Evolutionary conservation across 1,140 invertebrate genomes (phyloP).

Genomic region (Eriocheir sinensis): DNA sequence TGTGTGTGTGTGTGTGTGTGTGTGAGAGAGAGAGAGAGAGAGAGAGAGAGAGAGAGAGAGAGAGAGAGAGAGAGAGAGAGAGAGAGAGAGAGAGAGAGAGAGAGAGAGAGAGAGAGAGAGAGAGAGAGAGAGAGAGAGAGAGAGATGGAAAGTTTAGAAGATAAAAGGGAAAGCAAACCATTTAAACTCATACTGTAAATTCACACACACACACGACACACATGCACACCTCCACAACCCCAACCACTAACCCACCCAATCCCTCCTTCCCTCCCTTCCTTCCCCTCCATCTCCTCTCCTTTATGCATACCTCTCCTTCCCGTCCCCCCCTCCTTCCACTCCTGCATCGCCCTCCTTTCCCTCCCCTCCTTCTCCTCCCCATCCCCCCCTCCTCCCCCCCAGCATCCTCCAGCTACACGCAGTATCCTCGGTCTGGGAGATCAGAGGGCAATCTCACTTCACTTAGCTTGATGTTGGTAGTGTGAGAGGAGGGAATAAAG

Average conservation of each 20-base stretch:
- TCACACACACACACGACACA: not conserved
- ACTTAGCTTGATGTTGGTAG: slow-evolving; percentile 75
- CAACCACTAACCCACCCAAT: not conserved
- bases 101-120: not conserved
- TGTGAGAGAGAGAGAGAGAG: not conserved
- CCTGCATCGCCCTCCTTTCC: not conserved
- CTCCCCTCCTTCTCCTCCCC: not conserved
- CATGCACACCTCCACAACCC: not conserved
- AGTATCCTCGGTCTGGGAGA: slow-evolving; percentile 44
- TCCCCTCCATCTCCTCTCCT: not conserved
- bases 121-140: not conserved
- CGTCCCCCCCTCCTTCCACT: not conserved
- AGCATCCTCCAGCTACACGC: not conserved
- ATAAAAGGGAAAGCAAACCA: not conserved
- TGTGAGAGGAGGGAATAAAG: slow-evolving; percentile 75
- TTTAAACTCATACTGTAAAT: slow-evolving; percentile 1
- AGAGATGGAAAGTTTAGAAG: not conserved
- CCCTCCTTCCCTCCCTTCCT: not conserved
- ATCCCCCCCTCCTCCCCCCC: not conserved
- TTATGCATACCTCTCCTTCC: not conserved
- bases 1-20: not conserved
- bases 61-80: not conserved
- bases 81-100: slow-evolving; percentile 18
- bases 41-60: not conserved
- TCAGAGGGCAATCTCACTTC: slow-evolving; percentile 70